Conservation (phyloP, 2,888 invertebrate genomes). For the Allophyes oxyacanthae region DNA sequence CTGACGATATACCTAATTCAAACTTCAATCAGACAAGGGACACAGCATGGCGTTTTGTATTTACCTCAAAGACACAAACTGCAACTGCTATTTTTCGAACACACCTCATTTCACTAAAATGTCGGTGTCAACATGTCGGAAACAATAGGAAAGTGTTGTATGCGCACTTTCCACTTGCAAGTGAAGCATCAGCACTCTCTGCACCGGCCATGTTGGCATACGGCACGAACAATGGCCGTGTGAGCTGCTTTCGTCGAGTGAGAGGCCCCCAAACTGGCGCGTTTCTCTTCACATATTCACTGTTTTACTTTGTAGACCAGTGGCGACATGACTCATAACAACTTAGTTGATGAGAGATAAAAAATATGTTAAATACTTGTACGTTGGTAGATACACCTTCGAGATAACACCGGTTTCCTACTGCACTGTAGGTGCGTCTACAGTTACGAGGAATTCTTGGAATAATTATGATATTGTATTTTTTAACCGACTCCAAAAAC, state of each 20-base stretch:
- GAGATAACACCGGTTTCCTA: constrained; percentile 4
- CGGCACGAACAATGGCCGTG: constrained; percentile 57
- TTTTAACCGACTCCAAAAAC: no score
- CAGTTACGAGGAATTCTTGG: constrained; percentile 9
- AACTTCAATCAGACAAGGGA: no score
- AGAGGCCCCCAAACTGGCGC: constrained; percentile 54
- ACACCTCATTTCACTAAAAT: constrained; percentile 35
- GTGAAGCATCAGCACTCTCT: constrained; percentile 22
- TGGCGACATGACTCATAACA: constrained; percentile 13
- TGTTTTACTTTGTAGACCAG: constrained; percentile 23
- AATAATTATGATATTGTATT: background rate
- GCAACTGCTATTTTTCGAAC: constrained; percentile 7
- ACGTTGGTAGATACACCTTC: background rate
- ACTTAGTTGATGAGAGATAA: background rate
- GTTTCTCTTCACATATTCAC: constrained; percentile 53
- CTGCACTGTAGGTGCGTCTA: background rate
- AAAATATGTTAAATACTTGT: constrained; percentile 1
- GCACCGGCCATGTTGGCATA: constrained; percentile 16
- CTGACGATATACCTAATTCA: no score
- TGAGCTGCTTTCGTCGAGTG: constrained; percentile 65
- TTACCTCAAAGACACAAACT: background rate
- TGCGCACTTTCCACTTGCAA: constrained; percentile 47
- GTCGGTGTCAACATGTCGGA: constrained; percentile 21
- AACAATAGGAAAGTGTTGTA: constrained; percentile 42
- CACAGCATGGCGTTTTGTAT: background rate